Evolutionary conservation across 1,140 invertebrate species (phyloP).

Genomic region (Brachystomella parvula): DNA sequence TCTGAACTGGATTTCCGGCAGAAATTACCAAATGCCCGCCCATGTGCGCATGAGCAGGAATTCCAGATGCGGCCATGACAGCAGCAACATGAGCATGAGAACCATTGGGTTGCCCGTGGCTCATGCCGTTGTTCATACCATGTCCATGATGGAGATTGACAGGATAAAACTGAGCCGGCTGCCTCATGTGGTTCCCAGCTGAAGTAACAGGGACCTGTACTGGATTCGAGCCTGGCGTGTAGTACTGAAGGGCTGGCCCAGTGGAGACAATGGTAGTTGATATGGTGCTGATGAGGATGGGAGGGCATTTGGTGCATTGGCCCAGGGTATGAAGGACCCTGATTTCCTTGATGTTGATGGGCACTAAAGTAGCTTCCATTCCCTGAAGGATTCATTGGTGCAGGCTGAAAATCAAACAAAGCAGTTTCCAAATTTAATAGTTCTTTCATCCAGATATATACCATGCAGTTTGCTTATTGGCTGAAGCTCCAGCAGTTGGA

Average conservation of each 20-base stretch:
- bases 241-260: conserved; percentile 40
- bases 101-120: conserved; percentile 7
- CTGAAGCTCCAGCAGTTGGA: conserved; percentile 93
- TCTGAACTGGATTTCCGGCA: conserved; percentile 11
- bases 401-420: neutral
- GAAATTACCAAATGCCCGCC: conserved; percentile 21
- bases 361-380: conserved; percentile 22
- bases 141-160: conserved; percentile 27
- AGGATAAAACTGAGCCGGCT: conserved; percentile 29
- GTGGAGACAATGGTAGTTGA: conserved; percentile 34
- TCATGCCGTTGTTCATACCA: conserved; percentile 15
- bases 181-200: conserved; percentile 21
- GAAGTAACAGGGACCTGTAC: conserved; percentile 34
- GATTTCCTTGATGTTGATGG: conserved; percentile 27
- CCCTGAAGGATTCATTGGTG: conserved; percentile 3
- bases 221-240: conserved; percentile 34
- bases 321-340: neutral
- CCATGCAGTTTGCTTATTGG: conserved; percentile 92
- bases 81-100: conserved; percentile 20
- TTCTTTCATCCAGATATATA: too few species aligned
- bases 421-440: neutral
- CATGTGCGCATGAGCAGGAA: conserved; percentile 18
- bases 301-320: conserved; percentile 10
- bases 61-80: conserved; percentile 18
- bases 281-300: conserved; percentile 29